Evolutionary conservation across 2,113 vertebrate genomes (phyloP).

Genomic region (Oreotrochilus melanogaster): DNA sequence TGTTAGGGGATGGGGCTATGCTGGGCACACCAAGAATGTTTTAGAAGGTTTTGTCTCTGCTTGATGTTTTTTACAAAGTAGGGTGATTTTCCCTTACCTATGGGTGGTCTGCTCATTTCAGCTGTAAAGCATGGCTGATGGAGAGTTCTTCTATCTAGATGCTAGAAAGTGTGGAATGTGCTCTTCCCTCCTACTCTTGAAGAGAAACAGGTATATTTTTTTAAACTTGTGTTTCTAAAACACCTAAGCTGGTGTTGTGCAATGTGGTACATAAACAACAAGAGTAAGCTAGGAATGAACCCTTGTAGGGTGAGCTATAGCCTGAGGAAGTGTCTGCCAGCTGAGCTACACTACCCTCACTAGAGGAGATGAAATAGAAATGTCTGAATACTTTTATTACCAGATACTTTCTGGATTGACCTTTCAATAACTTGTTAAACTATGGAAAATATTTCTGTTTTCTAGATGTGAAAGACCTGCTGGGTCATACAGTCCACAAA

Average conservation of each 20-base stretch:
- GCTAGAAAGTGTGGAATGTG: neutral
- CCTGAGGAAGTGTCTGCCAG: slow-evolving; percentile 42
- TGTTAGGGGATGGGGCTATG: neutral
- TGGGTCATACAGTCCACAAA: neutral
- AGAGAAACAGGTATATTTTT: neutral
- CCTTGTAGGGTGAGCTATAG: slow-evolving; percentile 42
- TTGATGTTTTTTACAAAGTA: neutral
- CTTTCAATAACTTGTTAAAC: slow-evolving; percentile 58
- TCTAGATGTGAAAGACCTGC: slow-evolving; percentile 36
- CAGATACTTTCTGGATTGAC: slow-evolving; percentile 32
- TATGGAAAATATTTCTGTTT: slow-evolving; percentile 43
- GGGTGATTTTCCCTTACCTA: neutral
- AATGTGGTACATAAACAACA: slow-evolving; percentile 46
- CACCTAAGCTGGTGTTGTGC: neutral
- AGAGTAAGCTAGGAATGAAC: neutral
- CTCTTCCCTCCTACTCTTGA: neutral
- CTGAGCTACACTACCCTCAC: slow-evolving; percentile 14
- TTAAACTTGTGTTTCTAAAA: slow-evolving; percentile 27
- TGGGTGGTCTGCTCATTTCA: neutral
- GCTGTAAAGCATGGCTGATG: neutral
- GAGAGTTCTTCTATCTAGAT: neutral
- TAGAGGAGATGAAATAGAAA: slow-evolving; percentile 49
- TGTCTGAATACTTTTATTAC: slow-evolving; percentile 25
- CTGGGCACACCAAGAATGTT: neutral
- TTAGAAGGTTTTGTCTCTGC: neutral